Percentiles rank a stretch among this genome's conserved stretches.
Evolutionary conservation across 2,113 vertebrate genomes (phyloP).

Genomic region (Strix uralensis): DNA sequence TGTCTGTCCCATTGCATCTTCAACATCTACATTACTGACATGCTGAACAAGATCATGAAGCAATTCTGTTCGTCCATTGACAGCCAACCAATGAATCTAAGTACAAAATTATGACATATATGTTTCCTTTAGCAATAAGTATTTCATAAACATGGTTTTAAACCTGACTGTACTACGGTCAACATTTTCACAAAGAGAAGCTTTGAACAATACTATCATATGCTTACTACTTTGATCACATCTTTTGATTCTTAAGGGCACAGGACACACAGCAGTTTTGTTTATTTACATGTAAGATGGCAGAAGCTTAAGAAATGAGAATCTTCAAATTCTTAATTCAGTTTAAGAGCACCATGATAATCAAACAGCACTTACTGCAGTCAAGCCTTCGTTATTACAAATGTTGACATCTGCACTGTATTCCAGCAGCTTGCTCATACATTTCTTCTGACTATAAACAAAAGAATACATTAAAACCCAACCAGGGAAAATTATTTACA

Average conservation of each 20-base stretch:
- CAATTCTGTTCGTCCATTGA: slow-evolving; percentile 94
- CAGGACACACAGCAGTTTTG: not conserved
- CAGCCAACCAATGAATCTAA: slow-evolving; percentile 97
- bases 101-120: not conserved
- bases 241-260: not conserved
- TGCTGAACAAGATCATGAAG: slow-evolving; percentile 97
- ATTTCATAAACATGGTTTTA: not conserved
- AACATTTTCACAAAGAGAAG: not conserved
- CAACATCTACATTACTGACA: slow-evolving; percentile 94
- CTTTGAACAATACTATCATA: not conserved
- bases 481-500: not conserved
- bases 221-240: not conserved
- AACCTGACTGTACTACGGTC: not conserved
- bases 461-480: slow-evolving; percentile 30
- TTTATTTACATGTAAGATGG: not conserved
- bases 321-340: not conserved
- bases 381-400: slow-evolving; percentile 98
- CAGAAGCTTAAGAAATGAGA: not conserved
- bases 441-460: slow-evolving; percentile 93
- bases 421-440: slow-evolving; percentile 95
- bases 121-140: not conserved
- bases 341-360: not conserved
- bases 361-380: slow-evolving; percentile 86
- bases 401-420: slow-evolving; percentile 98
- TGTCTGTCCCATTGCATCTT: slow-evolving; percentile 98